Evolutionary conservation across 2,888 invertebrate species (phyloP), one percentile per base, ranked within the genome.

Genomic region (Clitarchus hookeri): DNA sequence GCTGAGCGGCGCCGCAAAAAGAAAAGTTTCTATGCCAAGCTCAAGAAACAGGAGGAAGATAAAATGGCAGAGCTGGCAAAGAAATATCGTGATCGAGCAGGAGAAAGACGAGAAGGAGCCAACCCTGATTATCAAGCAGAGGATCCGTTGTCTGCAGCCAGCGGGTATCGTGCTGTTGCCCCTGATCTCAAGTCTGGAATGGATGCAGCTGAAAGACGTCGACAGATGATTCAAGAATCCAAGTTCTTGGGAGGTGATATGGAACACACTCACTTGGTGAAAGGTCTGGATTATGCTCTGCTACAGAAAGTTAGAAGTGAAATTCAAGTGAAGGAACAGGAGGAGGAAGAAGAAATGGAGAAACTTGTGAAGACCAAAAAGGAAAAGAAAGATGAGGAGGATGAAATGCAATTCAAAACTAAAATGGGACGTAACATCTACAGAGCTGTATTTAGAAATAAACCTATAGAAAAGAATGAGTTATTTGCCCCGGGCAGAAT

Each of bases 211-310:
- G 99, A 99, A 92, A 93, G 98, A 80, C 93, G 99, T 85, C 94
- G 98, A 85, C 98, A 99, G 90, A 95, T 98, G 93, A 99, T 99
- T 91, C 93, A 96, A 93, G 99, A 99, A 92, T 99, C 99, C 0
- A 99, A 99, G 92, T 99, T 98, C 92, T 97, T 99, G 93, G 99
- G 99, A 91, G 99, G 99, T 94, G 99, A 99, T 92, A 99, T 99
- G 97, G 99, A 99, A 90, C 99, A 99, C 90, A 99, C 99, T 91
- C 99, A 99, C 93, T 98, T 99, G 94, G 99, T 99, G 89, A 99
- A 99, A 93, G 99, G 98, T 89, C 92, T 95, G 84, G 98, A 98
- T 93, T 98, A 97, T 91, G 98, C 98, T 0, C 92, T 98, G 85
- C 91, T 98, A 86, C 98, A 98, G 90, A 97, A 99, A 93, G 98